Evolutionary conservation across 2,113 vertebrate species (phyloP), one percentile per base, ranked within the genome.

Genomic region (Spea multiplicata): DNA sequence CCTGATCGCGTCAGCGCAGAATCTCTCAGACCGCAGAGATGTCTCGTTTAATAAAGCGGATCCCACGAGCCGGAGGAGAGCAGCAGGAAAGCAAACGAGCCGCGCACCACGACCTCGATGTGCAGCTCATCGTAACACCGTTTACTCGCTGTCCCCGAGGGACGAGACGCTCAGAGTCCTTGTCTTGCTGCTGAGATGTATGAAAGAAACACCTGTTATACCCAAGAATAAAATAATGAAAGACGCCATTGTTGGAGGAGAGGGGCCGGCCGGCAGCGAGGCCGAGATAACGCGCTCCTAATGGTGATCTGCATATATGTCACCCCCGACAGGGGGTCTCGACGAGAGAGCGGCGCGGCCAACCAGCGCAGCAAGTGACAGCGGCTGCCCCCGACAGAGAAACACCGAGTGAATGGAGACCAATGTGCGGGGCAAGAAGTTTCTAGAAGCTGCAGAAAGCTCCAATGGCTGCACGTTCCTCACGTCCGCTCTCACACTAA

Each of bases 141-240:
- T 88, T 87, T 71, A 86, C 80, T 83, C 81, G 84, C 69, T 82
- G 83, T 87, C 85, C 87, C 86, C 61, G 78, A 85, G 81, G 84
- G 88, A 66, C 74, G 17, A 81, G 55, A n/a, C 55, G 82, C 81
- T 87, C 81, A 85, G 85, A 88, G 49, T 80, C 74, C 74, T 75
- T 78, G 77, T 81, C 82, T 86, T 83, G 81, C 78, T 77, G 71
- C 83, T 84, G 46, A 66, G 74, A 81, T 78, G 65, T 0, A 82
- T 85, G 86, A 89, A 89, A 86, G 86, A 87, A 88, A 86, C 82
- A 85, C 84, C 84, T 89, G 85, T 84, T 85, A 85, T 7, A 0
- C 45, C 81, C 71, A 79, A 88, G 78, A 84, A 80, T 82, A 78
- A 85, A 82, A 80, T 74, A 10, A 8, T 6, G 76, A 81, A 81